Evolutionary conservation across 2,797 vertebrate species (phyloP).

Genomic region (Heliangelus exortis): DNA sequence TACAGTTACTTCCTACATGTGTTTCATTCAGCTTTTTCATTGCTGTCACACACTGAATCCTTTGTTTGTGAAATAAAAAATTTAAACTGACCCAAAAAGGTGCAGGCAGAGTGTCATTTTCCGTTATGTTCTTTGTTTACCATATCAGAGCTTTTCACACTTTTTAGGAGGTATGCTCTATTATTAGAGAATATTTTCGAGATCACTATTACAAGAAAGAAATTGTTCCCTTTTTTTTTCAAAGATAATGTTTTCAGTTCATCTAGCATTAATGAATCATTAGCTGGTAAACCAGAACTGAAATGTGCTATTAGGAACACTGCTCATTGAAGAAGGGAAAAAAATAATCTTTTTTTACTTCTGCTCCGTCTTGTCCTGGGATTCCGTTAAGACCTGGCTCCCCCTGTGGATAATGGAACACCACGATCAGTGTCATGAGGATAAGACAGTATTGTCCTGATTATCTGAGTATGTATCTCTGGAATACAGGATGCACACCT

Average conservation of each 20-base stretch:
- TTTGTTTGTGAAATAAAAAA: neutral
- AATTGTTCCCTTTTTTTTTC: neutral
- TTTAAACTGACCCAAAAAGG: neutral
- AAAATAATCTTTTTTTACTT: slow-evolving; percentile 73
- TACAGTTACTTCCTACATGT: neutral
- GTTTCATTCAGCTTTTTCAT: neutral
- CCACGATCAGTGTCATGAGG: neutral
- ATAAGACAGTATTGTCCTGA: neutral
- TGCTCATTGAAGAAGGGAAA: neutral
- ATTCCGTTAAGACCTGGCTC: slow-evolving; percentile 88
- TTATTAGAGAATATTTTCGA: neutral
- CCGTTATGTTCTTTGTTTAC: neutral
- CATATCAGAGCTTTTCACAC: neutral
- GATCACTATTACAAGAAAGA: neutral
- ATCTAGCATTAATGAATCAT: neutral
- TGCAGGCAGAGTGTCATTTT: neutral
- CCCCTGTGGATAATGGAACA: slow-evolving; percentile 77
- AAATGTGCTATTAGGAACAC: neutral
- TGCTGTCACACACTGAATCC: neutral
- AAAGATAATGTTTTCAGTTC: neutral
- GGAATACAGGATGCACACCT: neutral
- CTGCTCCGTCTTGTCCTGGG: slow-evolving; percentile 84
- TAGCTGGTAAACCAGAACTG: neutral
- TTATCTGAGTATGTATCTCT: neutral
- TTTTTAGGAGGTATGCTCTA: neutral